Base-by-base conservation (phyloP, 2,888 invertebrate species). In the Apamea epomidion region DNA sequence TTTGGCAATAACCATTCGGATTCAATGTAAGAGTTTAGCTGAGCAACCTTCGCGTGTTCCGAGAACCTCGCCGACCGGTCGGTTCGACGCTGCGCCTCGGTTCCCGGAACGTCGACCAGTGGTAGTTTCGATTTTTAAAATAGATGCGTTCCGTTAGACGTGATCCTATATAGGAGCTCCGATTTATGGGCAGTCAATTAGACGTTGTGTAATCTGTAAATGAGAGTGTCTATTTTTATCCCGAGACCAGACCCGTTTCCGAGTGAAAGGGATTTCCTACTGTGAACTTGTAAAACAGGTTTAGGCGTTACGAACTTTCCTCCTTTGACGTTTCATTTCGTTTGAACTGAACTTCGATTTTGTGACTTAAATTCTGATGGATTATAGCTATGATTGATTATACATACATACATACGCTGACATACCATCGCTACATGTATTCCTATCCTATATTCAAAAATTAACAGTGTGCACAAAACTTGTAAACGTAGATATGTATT, bases 201-300 rank as follows among this genome's bases (percentile, higher is more conserved):
- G 92, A 91, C 86, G 93, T 94, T 94, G 94, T 93, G 94, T 94
- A 94, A 95, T 94, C 93, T 91, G 91, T 94, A 93, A 93, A 94
- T 93, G 90, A 94, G 92, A 92, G 90, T 90, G 84, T 92, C 94
- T 96, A 95, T 95, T 95, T 95, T 94, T 94, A 94, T 91, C 91
- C 87, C 80, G 83, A 82, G 87, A 85, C 88, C 92, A 88, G 92
- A 91, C 92, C 89, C 89, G 93, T 91, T 94, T 94, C 93, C 89
- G 93, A 95, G 95, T 95, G 96, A 96, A 96, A 96, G 95, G 95
- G 95, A 92, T 95, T 95, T 93, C 94, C 95, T 94, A 92, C 92
- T 86, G 89, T 91, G 91, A 93, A 92, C 93, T 92, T 90, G 94
- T 92, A 82, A 88, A 93, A 94, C 95, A 88, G 89, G 94, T 93